These are phyloP conservation scores for Hydroisotoma schaefferi DNA, from an alignment of 2,888 invertebrate genomes.

Conservation along the genomic window DNA sequence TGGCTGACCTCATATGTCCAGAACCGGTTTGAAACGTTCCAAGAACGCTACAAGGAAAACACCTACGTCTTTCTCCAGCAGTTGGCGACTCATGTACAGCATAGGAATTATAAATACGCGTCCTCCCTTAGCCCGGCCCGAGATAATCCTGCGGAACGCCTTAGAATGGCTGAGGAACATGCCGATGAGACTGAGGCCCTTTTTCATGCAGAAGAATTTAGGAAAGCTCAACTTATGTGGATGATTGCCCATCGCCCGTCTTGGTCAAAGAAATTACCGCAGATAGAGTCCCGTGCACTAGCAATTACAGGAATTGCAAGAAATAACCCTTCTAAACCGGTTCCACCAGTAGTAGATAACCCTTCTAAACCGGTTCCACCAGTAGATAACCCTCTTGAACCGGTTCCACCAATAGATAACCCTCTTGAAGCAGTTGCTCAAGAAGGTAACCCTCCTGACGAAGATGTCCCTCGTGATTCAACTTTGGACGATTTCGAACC, in stretches of 20 bases:
- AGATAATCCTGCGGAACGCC: slow-evolving; percentile 8
- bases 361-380: too few relatives aligned
- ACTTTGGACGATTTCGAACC: slow-evolving; percentile 22
- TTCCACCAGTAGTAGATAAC: too few relatives aligned
- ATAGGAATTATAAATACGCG: slow-evolving; percentile 12
- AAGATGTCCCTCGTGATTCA: too few relatives aligned
- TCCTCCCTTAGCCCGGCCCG: neutral
- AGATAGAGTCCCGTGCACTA: too few relatives aligned
- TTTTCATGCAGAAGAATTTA: too few relatives aligned
- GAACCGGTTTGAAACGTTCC: slow-evolving; percentile 20
- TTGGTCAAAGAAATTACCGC: too few relatives aligned
- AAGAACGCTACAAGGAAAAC: slow-evolving; percentile 17
- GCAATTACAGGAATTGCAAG: too few relatives aligned
- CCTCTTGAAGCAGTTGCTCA: neutral
- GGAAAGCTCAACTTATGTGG: too few relatives aligned
- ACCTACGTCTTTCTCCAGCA: slow-evolving; percentile 24
- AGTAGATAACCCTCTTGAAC: too few relatives aligned
- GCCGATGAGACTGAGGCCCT: slow-evolving; percentile 21
- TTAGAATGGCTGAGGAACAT: slow-evolving; percentile 9
- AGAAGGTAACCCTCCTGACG: neutral
- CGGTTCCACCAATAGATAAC: too few relatives aligned
- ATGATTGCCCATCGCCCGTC: too few relatives aligned
- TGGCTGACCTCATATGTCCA: slow-evolving; percentile 37
- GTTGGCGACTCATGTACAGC: slow-evolving; percentile 27
- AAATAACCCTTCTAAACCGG: too few relatives aligned